Base-by-base conservation (phyloP, 1,140 invertebrate species). In the Bombus huntii region DNA sequence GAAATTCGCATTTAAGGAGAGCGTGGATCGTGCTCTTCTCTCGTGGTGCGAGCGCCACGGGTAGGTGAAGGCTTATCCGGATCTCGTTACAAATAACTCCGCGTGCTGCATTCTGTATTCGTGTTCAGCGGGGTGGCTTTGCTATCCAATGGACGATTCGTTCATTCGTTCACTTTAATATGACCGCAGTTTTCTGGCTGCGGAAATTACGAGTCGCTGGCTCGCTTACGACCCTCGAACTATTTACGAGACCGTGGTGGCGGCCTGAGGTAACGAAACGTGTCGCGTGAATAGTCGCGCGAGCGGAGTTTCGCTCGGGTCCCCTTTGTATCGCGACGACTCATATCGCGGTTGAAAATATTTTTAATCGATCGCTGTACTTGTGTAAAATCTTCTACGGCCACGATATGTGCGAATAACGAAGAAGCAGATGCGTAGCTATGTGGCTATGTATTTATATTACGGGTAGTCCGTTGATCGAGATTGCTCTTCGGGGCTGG, bases 1-100 rank as follows among this genome's bases (percentile, higher is more conserved):
- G 85, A 84, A 87, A 87, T 83, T 83, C 65, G 71, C 74, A 28
- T 87, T 83, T 84, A 72, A 83, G 74, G 77, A 73, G 68, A 74
- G 57, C 59, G 59, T 74, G 47, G 74, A 77, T 39, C 34, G 72
- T 42, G 8, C 8, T 37, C 76, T 25, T 59, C 12, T 62, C 59
- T 28, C 18, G 6, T 53, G 59, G 59, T n/a, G 25, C 59, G 28
- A 62, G 75, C 39, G 3, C 59, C 22, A 8, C 71, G 62, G 65
- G 62, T 77, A 77, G 44, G 42, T 28, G 42, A 68, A 34, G 62
- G 47, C 59, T 70, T 83, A 70, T 77, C 74, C 74, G 47, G n/a
- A 39, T 31, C 68, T 65, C 42, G 83, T 83, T 83, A 68, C 81
- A 83, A 83, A 83, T 68, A 83, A 83, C 73, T 42, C 73, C 72